These are phyloP conservation scores for Hyphantria cunea DNA, from an alignment of 1,140 invertebrate species.

Conservation along the genomic window DNA sequence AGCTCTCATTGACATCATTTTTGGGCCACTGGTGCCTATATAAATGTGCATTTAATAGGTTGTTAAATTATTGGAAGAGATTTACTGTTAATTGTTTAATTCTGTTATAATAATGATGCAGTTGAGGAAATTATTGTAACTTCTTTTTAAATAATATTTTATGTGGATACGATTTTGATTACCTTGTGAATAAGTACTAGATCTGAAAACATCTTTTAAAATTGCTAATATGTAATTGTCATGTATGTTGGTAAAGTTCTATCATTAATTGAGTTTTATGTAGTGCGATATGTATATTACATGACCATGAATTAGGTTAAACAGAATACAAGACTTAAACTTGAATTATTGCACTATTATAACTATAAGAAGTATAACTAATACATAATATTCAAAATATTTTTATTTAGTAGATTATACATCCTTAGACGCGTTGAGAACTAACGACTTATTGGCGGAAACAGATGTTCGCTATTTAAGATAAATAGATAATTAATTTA, in stretches of 20 bases:
- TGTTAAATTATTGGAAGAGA: conserved; percentile 74
- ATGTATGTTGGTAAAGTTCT: conserved; percentile 1
- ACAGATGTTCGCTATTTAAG: conserved; percentile 56
- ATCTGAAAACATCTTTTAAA: conserved; percentile 50
- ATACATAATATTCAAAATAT: conserved; percentile 51
- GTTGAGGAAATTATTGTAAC: conserved; percentile 34
- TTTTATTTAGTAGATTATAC: conserved; percentile 43
- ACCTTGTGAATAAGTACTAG: conserved; percentile 48
- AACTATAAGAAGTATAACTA: conserved; percentile 53
- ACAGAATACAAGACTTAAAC: conserved; percentile 52
- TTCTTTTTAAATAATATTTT: too few relatives aligned
- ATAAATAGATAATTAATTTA: conserved; percentile 70
- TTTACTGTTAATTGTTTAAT: conserved; percentile 78
- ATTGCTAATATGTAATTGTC: conserved; percentile 12
- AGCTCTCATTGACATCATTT: conserved; percentile 50
- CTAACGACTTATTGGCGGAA: conserved; percentile 66
- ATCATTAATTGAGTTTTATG: conserved; percentile 22
- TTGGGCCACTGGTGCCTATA: conserved; percentile 60
- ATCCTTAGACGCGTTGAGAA: conserved; percentile 22
- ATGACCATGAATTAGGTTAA: conserved; percentile 55
- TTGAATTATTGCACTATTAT: conserved; percentile 54
- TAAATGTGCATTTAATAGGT: conserved; percentile 78
- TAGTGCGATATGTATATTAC: conserved; percentile 52
- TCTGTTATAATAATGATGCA: conserved; percentile 56
- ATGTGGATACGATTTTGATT: conserved; percentile 27